phyloP scores from a whole-genome alignment of 2,113 vertebrate genomes.

The Hemicordylus capensis region DNA sequence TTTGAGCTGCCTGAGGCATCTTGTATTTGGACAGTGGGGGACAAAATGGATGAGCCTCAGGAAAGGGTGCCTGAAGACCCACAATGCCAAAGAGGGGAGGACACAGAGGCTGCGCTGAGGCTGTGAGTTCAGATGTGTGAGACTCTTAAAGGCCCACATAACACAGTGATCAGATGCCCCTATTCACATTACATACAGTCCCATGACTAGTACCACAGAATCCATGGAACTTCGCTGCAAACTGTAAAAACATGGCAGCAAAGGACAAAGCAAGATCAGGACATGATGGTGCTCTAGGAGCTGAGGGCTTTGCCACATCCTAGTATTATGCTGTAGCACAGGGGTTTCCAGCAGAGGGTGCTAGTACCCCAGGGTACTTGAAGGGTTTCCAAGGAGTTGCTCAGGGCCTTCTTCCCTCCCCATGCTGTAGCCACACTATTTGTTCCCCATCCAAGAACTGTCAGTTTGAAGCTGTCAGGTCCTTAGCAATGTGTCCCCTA shows the following conservation, averaged over 20 bases:
- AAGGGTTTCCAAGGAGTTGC: too few species aligned
- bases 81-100: background rate
- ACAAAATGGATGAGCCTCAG: background rate
- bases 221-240: background rate
- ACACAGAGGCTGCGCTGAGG: background rate
- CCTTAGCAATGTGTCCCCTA: too few species aligned
- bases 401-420: too few species aligned
- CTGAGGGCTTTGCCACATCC: too few species aligned
- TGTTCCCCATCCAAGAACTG: too few species aligned
- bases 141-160: background rate
- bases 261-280: too few species aligned
- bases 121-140: background rate
- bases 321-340: too few species aligned
- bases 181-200: background rate
- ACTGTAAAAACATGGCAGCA: background rate
- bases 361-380: too few species aligned
- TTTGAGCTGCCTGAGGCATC: background rate
- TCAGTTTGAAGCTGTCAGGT: too few species aligned
- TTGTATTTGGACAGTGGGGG: background rate
- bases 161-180: background rate
- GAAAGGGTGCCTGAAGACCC: too few species aligned
- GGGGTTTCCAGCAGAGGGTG: too few species aligned
- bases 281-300: background rate
- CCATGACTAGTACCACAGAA: background rate
- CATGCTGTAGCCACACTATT: too few species aligned